Conservation (phyloP, 2,888 invertebrate species). For the Stenodema calcarata region DNA sequence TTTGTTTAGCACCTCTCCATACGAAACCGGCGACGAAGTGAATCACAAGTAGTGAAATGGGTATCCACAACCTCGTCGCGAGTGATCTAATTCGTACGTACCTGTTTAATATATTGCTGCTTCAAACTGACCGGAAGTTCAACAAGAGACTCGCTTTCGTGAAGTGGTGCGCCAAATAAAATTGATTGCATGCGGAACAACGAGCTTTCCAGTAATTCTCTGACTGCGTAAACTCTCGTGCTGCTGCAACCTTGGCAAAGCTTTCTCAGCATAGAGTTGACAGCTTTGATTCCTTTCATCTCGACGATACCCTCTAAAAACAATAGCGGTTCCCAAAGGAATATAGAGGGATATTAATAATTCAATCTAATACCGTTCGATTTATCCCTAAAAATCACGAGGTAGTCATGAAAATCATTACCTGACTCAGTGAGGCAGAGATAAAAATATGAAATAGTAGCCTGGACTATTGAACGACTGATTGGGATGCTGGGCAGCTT, state of each 20-base stretch:
- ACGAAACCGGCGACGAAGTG: no score
- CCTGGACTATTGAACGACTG: conserved; percentile 56
- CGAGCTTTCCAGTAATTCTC: conserved; percentile 76
- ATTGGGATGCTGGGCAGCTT: conserved; percentile 54
- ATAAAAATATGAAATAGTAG: conserved; percentile 57
- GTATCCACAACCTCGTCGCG: no score
- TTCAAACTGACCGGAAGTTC: conserved; percentile 63
- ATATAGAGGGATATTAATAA: no score
- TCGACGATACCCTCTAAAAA: conserved; percentile 55
- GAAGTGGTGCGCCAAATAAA: conserved; percentile 56
- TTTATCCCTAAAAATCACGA: no score
- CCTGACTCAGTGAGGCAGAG: conserved; percentile 56
- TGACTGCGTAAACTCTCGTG: conserved; percentile 74
- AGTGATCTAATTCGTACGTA: no score
- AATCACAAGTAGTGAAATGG: no score
- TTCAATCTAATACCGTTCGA: no score
- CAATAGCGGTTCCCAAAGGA: no score
- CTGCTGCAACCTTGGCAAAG: conserved; percentile 63
- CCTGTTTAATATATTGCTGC: conserved; percentile 80
- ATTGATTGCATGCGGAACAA: conserved; percentile 64
- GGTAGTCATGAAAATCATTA: conserved; percentile 14
- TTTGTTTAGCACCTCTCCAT: no score
- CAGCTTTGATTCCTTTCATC: conserved; percentile 54
- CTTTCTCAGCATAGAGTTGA: conserved; percentile 50
- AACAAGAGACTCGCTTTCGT: conserved; percentile 40